Evolutionary conservation across 2,797 vertebrate species (phyloP).

Genomic region (Myotis planiceps): DNA sequence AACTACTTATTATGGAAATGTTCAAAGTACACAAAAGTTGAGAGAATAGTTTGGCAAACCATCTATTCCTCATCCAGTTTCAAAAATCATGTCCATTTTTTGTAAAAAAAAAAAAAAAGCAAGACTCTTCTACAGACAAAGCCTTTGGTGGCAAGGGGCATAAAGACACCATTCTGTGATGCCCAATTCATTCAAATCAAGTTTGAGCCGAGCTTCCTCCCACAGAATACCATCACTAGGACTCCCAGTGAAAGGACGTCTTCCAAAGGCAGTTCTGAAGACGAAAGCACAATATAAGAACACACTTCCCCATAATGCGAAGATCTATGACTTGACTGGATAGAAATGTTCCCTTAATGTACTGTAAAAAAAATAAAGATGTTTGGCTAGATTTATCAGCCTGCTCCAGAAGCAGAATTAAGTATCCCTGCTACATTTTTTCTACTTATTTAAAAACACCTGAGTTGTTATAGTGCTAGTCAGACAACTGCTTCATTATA

Average conservation of each 20-base stretch:
- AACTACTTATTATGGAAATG: not conserved
- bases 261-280: slow-evolving; percentile 83
- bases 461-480: slow-evolving; percentile 69
- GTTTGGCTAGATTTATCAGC: slow-evolving; percentile 84
- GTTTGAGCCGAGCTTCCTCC: slow-evolving; percentile 64
- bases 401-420: slow-evolving; percentile 68
- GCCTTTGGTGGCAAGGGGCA: slow-evolving; percentile 71
- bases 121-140: slow-evolving; percentile 76
- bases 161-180: slow-evolving; percentile 66
- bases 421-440: slow-evolving; percentile 59
- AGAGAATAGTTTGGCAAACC: not conserved
- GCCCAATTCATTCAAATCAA: slow-evolving; percentile 83
- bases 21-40: slow-evolving; percentile 12
- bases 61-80: not conserved
- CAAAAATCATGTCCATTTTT: slow-evolving; percentile 61
- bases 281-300: slow-evolving; percentile 83
- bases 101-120: not conserved
- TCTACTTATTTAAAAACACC: slow-evolving; percentile 74
- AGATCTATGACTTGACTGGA: slow-evolving; percentile 84
- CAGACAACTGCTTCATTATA: slow-evolving; percentile 66
- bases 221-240: not conserved
- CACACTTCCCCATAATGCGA: slow-evolving; percentile 84
- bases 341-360: slow-evolving; percentile 84
- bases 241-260: slow-evolving; percentile 73
- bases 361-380: slow-evolving; percentile 83